These are phyloP conservation scores for Synergus itoensis DNA, from an alignment of 2,888 invertebrate genomes.

Conservation along the genomic window DNA sequence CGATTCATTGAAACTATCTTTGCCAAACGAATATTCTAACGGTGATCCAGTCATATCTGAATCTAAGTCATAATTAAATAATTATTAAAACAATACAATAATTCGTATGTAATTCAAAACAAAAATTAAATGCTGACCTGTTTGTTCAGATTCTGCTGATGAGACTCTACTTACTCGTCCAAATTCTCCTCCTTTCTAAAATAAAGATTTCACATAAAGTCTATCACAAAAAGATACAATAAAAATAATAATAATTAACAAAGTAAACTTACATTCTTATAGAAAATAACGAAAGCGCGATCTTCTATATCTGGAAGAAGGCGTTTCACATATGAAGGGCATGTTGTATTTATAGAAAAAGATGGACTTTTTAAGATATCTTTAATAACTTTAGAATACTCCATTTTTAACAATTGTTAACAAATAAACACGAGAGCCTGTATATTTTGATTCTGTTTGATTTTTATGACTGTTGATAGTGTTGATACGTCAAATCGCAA, in stretches of 20 bases:
- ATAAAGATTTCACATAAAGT: neutral
- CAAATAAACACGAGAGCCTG: neutral
- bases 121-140: constrained; percentile 8
- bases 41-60: constrained; percentile 39
- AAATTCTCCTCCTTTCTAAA: neutral
- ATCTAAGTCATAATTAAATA: neutral
- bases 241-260: neutral
- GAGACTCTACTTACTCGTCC: neutral
- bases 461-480: too few species aligned
- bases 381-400: neutral
- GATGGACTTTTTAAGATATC: constrained; percentile 8
- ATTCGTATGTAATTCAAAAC: neutral
- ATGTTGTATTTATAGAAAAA: constrained; percentile 5
- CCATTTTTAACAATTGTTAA: constrained; percentile 1
- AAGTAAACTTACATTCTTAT: constrained; percentile 24
- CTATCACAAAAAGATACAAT: neutral
- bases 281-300: constrained; percentile 1
- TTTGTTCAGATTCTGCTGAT: constrained; percentile 14
- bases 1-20: constrained; percentile 36
- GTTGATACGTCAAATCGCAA: too few species aligned
- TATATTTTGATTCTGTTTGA: too few species aligned
- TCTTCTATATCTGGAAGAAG: constrained; percentile 25
- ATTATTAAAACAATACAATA: neutral
- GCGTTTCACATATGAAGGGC: constrained; percentile 25
- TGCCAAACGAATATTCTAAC: constrained; percentile 38